Evolutionary conservation across 1,140 invertebrate species (phyloP), one percentile per base, ranked within the genome.

Genomic region (Periplaneta americana): DNA sequence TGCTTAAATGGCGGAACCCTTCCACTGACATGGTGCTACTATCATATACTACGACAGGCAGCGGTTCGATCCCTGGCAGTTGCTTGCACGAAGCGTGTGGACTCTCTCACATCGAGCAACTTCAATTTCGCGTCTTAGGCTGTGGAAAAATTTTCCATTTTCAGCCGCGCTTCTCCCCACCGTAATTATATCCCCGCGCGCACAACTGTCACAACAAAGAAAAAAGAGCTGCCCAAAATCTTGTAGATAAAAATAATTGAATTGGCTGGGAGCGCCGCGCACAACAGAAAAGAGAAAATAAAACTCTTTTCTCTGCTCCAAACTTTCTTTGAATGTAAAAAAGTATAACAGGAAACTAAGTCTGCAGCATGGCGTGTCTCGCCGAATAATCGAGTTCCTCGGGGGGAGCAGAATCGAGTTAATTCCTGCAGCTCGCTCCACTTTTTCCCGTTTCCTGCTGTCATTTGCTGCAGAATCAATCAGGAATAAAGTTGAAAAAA

Each of bases 381-480:
- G 34, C 36, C 11, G 77, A 78, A 78, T 78, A 78, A 78, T 78
- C 77, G 39, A 78, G 77, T 78, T 78, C 34, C 31, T 34, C 34
- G 39, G 77, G 22, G 22, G 28, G 48, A 17, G 18, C 17, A 78
- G 77, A 78, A 78, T 18, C 36, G 34, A 78, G 77, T 78, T 78
- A 78, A 78, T 78, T 78, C 77, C 77, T 78, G 77, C 17, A 78
- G 34, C 6, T 28, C 6, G 48, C 48, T n/a, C 48, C 48, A 66
- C 33, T 37, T 28, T 78, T 39, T 34, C 35, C 10, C 35, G 77
- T 78, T 78, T 78, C 77, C 77, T 78, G 77, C 77, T 34, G 77
- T 78, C 77, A 78, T 78, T 78, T 78, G 77, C 77, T 36, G 31
- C 35, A 78, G 77, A 78, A 78, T 78, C 77, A 78, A 78, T 78